Percentiles rank a stretch among this genome's conserved stretches.
Conservation (phyloP, 2,888 invertebrate genomes). For the Eristalinus aeneus region DNA sequence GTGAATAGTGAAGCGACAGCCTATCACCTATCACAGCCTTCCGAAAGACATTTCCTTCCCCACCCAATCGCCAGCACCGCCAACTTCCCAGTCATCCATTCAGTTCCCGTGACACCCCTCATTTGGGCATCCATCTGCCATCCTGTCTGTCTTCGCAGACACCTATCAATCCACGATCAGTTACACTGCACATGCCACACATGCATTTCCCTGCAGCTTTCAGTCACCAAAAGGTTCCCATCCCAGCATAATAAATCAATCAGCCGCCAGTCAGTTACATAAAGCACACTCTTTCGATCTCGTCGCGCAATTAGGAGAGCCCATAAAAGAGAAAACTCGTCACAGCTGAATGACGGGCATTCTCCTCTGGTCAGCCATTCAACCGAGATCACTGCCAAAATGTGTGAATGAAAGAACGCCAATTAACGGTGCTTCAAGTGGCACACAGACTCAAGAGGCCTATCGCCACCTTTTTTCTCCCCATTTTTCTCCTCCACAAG, state of each 20-base stretch:
- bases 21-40: background rate
- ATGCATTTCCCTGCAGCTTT: background rate
- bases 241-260: constrained; percentile 22
- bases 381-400: constrained; percentile 33
- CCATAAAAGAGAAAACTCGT: constrained; percentile 41
- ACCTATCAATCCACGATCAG: background rate
- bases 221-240: background rate
- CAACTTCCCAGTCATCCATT: background rate
- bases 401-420: constrained; percentile 33
- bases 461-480: background rate
- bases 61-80: background rate
- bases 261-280: constrained; percentile 20
- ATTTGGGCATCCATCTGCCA: background rate
- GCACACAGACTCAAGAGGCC: constrained; percentile 13
- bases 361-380: constrained; percentile 20
- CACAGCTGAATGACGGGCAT: constrained; percentile 7
- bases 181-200: background rate
- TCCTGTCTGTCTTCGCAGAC: background rate
- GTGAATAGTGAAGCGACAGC: too few species aligned
- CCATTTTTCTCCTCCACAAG: background rate
- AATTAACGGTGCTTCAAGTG: constrained; percentile 42
- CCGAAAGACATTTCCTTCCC: background rate
- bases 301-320: constrained; percentile 14
- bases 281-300: constrained; percentile 8
- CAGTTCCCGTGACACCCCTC: background rate